phyloP scores from a whole-genome alignment of 2,888 invertebrate genomes.

The Hymenopus coronatus region DNA sequence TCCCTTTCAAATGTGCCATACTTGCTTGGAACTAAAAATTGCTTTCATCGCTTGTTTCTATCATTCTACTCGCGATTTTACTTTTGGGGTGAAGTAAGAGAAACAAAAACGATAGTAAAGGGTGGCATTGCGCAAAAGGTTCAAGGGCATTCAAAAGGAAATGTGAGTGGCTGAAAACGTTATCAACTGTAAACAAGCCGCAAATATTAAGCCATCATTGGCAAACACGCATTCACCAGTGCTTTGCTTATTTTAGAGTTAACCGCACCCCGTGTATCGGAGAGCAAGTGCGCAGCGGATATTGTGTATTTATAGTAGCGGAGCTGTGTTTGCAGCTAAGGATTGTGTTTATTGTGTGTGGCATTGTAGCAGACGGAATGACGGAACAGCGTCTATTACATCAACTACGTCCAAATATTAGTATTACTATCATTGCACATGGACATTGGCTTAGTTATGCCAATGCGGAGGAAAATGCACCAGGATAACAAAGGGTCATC shows the following conservation, averaged over 20 bases:
- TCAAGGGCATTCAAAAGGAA: neutral
- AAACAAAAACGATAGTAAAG: no score
- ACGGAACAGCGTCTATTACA: neutral
- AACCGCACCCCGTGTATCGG: neutral
- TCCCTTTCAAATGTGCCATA: no score
- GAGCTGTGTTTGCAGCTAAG: neutral
- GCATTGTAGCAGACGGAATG: neutral
- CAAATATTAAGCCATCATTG: neutral
- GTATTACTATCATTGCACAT: neutral
- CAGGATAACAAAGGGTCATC: neutral
- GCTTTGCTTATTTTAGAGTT: neutral
- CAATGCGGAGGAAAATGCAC: neutral
- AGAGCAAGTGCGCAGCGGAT: neutral
- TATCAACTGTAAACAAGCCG: neutral
- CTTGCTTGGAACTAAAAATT: no score
- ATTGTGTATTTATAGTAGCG: neutral
- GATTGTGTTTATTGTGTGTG: neutral
- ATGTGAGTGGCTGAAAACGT: neutral
- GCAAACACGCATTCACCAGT: neutral
- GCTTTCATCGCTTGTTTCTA: no score
- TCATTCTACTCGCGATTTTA: no score
- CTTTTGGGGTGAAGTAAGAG: no score
- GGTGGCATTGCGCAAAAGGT: neutral
- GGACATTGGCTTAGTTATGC: neutral
- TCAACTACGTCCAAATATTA: neutral